Evolutionary conservation across 2,888 invertebrate species (phyloP), one percentile per base, ranked within the genome.

Genomic region (Frankliniella intonsa): DNA sequence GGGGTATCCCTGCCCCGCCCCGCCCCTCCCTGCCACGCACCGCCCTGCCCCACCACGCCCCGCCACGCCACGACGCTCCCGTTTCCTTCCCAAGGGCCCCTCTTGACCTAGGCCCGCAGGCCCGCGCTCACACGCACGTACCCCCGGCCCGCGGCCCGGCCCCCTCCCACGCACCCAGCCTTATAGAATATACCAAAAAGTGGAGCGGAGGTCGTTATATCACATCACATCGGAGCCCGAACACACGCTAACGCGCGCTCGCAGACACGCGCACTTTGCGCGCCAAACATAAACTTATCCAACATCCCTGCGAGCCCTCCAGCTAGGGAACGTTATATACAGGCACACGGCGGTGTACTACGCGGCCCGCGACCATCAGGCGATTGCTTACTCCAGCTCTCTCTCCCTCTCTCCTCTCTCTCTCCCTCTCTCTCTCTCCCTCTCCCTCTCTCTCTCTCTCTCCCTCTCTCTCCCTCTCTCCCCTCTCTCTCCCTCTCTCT

Each of bases 161-260:
- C 38, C 38, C 38, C 38, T 38, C 38, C 38, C 38, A 38, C 38
- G 38, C 38, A 38, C 38, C 38, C 38, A 38, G 38, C 38, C 38
- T 38, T 38, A 38, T 2, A 38, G 38, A 3, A 38, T 38, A 38
- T 38, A 38, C 38, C 38, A 38, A 38, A 38, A 76, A 76, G 69
- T 76, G 69, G 69, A 25, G 12, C 69, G 69, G 69, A 22, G 25
- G 25, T 25, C 22, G 69, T 76, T 76, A 76, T 76, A 76, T 76
- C 69, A 76, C 12, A 76, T 76, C 25, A 38, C 38, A 38, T 38
- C 38, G 38, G 38, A 38, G 38, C 38, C 38, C 38, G 3, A 55
- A 12, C 82, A 10, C 55, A 50, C 38, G 50, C 82, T 81, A n/a
- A n/a, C n/a, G n/a, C 27, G 82, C 55, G 62, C 27, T n/a, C 80